A percentile compares a stretch with the other conserved stretches of the same genome.
Evolutionary conservation across 2,113 vertebrate species (phyloP).

Genomic region (Oncorhynchus clarkii): DNA sequence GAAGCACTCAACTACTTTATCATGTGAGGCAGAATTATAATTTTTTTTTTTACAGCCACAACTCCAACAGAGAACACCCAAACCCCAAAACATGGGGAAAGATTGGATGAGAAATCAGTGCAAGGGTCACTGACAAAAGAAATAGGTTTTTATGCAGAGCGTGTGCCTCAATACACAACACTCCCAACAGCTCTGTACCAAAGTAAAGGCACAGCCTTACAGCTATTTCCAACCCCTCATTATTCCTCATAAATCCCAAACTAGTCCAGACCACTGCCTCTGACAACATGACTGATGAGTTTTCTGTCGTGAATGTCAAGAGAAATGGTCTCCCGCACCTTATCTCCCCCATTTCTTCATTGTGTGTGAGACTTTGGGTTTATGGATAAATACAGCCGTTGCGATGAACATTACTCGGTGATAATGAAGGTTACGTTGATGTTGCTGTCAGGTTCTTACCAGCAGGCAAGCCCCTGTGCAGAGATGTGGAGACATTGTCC

Average conservation of each 20-base stretch:
- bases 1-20: constrained; percentile 27
- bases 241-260: constrained; percentile 81
- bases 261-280: constrained; percentile 68
- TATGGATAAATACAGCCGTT: constrained; percentile 69
- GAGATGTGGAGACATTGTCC: constrained; percentile 22
- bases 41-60: constrained; percentile 3
- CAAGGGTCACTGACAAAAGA: constrained; percentile 70
- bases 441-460: too few relatives aligned
- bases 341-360: constrained; percentile 74
- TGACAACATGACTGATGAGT: constrained; percentile 83
- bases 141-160: constrained; percentile 70
- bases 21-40: constrained; percentile 49
- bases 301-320: constrained; percentile 76
- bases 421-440: constrained; percentile 70
- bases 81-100: constrained; percentile 23
- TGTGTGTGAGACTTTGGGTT: constrained; percentile 70
- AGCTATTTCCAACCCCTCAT: constrained; percentile 74
- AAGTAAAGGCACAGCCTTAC: constrained; percentile 55
- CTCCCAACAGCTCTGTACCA: constrained; percentile 45
- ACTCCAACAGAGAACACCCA: constrained; percentile 50
- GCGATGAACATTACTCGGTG: constrained; percentile 72
- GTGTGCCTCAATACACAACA: constrained; percentile 63
- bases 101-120: constrained; percentile 67
- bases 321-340: constrained; percentile 76
- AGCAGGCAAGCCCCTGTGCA: too few relatives aligned